Base-by-base conservation (phyloP, 1,140 invertebrate genomes). In the Ericerus pela region DNA sequence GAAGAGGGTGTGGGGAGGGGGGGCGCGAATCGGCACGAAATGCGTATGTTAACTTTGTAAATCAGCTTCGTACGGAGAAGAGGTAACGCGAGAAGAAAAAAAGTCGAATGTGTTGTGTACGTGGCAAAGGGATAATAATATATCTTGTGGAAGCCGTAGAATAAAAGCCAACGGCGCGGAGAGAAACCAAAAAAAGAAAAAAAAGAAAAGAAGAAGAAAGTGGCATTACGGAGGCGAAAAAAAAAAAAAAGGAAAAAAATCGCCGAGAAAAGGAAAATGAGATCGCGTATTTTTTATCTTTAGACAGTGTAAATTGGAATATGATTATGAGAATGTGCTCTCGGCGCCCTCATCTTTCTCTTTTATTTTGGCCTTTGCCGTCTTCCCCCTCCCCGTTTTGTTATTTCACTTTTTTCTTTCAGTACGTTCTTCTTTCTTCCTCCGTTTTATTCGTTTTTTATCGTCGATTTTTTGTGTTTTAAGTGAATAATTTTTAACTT, bases 271-370 rank as follows among this genome's bases (percentile, higher is more conserved):
- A 33, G n/a, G 37, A 41, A 41, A 41, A 41, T 41, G 37, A 41
- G 37, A 41, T 41, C 37, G 37, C 37, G 16, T 41, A 41, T 41
- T 41, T 41, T 41, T 41, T 41, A 41, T 41, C 37, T 12, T 41
- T 41, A 41, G 37, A 41, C 37, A 41, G 37, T 41, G 37, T 41
- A 41, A 41, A 41, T 41, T 41, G 37, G 37, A 41, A 41, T 41
- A 41, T 41, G 37, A 41, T 41, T 41, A 41, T 41, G 37, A 41
- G 37, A 16, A 41, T 41, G 37, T 41, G 37, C 6, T 41, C 37
- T 41, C 37, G 37, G 37, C 37, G 37, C 37, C 37, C 37, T 41
- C 30, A n/a, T n/a, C n/a, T 33, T 33, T 33, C 30, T n/a, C n/a
- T n/a, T n/a, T n/a, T n/a, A n/a, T n/a, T n/a, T n/a, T n/a, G n/a